Evolutionary conservation across 2,113 vertebrate genomes (phyloP).

Genomic region (Varanus komodoensis): DNA sequence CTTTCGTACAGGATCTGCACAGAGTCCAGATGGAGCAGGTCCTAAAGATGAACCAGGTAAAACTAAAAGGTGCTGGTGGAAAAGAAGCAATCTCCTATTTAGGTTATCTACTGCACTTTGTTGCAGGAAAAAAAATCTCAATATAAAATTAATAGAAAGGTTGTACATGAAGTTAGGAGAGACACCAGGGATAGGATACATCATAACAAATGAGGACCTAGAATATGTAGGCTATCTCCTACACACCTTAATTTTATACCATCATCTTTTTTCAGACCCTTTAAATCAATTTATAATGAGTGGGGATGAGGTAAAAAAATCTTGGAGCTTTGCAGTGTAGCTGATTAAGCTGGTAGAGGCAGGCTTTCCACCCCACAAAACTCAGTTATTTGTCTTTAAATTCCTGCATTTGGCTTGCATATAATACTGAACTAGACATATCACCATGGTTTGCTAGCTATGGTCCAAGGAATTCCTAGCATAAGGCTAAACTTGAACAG

Average conservation of each 20-base stretch:
- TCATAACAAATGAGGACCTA: too few relatives aligned
- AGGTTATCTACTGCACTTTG: neutral
- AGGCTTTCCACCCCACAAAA: neutral
- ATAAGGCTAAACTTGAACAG: neutral
- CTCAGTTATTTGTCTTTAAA: neutral
- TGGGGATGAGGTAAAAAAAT: neutral
- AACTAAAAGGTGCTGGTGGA: neutral
- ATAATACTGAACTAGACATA: neutral
- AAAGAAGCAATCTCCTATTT: neutral
- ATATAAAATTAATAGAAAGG: too few relatives aligned
- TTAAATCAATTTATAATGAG: neutral
- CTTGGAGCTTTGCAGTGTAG: neutral
- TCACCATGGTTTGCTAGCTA: neutral
- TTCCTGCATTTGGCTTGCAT: neutral
- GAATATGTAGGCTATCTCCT: too few relatives aligned
- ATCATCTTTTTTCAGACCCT: neutral
- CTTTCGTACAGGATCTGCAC: neutral
- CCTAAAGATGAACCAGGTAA: neutral
- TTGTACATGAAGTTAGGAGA: too few relatives aligned
- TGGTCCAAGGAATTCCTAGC: neutral
- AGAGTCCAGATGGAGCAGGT: neutral
- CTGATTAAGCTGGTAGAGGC: neutral
- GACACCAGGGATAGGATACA: too few relatives aligned
- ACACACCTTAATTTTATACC: too few relatives aligned
- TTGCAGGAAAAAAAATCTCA: too few relatives aligned